Evolutionary conservation across 2,888 invertebrate genomes (phyloP), one percentile per base, ranked within the genome.

Genomic region (Spodoptera littoralis): DNA sequence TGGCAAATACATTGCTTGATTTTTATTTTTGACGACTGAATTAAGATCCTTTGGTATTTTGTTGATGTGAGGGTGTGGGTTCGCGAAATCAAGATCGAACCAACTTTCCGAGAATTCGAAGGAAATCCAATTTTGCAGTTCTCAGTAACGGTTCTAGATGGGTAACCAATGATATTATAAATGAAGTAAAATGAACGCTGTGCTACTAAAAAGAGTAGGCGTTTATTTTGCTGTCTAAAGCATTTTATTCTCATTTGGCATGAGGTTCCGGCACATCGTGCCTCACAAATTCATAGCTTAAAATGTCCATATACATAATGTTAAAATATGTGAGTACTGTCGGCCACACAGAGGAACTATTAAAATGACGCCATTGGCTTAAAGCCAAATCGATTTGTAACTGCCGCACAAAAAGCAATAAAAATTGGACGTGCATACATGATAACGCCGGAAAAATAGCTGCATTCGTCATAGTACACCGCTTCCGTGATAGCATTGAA

Each of bases 351-450:
- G 88, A 87, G 84, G 82, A 85, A 87, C 91, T 90, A 90, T 92
- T 92, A 92, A 91, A 93, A 91, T 92, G 88, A 92, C 82, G 88
- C 88, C 81, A 89, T 91, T 93, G 93, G 93, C 92, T 85, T 88
- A 78, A 87, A 88, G 91, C 93, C 93, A 93, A 93, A 93, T 93
- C 93, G 93, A 92, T 93, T 92, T 90, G 92, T 91, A 91, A 92
- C 92, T 90, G 92, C 92, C 87, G 88, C 88, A 89, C 89, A 92
- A 91, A 93, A 91, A 89, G 92, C 91, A 92, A 92, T 93, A 92
- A 93, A 92, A 91, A 89, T 88, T 88, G 90, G 83, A 92, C 91
- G 90, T 90, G 90, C 89, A 90, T 90, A 88, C 88, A 87, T 88
- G 91, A 92, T 92, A 91, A 88, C 86, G 82, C 82, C 79, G 84